These are phyloP conservation scores for Drosophila neonasuta DNA, from an alignment of 2,888 invertebrate genomes.

Conservation along the genomic window DNA sequence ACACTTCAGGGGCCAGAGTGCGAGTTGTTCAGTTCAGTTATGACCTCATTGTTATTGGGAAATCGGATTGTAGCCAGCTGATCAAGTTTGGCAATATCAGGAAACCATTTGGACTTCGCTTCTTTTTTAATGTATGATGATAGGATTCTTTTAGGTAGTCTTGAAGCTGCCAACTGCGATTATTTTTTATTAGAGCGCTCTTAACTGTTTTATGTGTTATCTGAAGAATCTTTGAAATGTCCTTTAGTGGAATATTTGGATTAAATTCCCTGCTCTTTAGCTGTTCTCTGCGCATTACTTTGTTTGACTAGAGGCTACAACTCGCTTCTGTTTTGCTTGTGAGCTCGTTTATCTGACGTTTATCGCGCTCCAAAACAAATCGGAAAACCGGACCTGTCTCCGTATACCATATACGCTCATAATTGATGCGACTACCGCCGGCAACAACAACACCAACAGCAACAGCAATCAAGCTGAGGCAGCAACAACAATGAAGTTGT, in stretches of 20 bases:
- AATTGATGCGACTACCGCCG: conserved; percentile 68
- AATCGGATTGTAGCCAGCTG: neutral
- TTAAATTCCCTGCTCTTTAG: neutral
- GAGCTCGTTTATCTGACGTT: conserved; percentile 70
- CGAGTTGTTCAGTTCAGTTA: conserved; percentile 27
- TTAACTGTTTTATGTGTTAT: neutral
- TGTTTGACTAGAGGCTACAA: conserved; percentile 16
- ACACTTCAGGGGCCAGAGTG: conserved; percentile 42
- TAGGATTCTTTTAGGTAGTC: neutral
- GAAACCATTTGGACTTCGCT: neutral
- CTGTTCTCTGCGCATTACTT: neutral
- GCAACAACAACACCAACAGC: conserved; percentile 23
- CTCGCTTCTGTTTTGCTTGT: conserved; percentile 67
- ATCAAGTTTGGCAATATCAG: neutral
- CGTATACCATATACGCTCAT: conserved; percentile 69
- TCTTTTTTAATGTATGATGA: neutral
- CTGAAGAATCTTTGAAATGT: neutral
- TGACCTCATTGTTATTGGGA: conserved; percentile 25
- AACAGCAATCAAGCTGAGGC: neutral
- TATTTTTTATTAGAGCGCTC: too few species aligned
- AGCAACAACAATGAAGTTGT: conserved; percentile 46
- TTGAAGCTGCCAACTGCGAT: neutral
- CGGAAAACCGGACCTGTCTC: conserved; percentile 66
- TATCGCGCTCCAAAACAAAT: conserved; percentile 68
- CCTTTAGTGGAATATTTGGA: neutral